Evolutionary conservation across 1,140 invertebrate genomes (phyloP), one percentile per base, ranked within the genome.

Genomic region (Drosophila lacteicornis): DNA sequence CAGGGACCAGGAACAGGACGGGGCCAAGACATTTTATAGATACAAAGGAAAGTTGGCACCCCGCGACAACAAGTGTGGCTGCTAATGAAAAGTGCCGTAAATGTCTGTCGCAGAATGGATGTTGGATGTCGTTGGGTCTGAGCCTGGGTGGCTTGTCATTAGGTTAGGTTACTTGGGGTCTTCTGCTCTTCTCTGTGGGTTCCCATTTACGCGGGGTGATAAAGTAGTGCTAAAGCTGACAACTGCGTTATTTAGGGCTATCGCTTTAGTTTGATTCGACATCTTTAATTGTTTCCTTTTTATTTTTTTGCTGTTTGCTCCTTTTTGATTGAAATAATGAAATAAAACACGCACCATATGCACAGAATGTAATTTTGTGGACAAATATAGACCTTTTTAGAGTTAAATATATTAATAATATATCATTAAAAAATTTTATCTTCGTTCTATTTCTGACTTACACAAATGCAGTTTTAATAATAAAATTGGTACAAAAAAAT

Each of bases 71-170:
- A 80, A 88, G 84, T 87, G 85, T 81, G 73, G 77, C 80, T 90
- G 84, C 84, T 87, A 87, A 90, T 87, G 84, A 87, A 87, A 90
- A 87, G 77, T 70, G 74, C 68, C 73, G 62, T 69, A 70, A 79
- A 75, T 53, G 66, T 69, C 79, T 75, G 65, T 53, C 51, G 15
- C 49, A 71, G 38, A 42, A 42, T 71, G 56, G 62, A 62, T 68
- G 71, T 59, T 38, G 33, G 51, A 51, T 56, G 38, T 65, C 36
- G 12, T 57, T 67, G 55, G 75, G 66, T 47, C 38, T 58, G 63
- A 45, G 19, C 58, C 55, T 50, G 50, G 38, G 33, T 56, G 46
- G 36, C 61, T n/a, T 49, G 47, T 56, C 56, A 61, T 69, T 46
- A 25, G 40, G 40, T 55, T 59, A 27, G 47, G 22, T 45, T 55